Evolutionary conservation across 2,113 vertebrate genomes (phyloP), one percentile per base, ranked within the genome.

Genomic region (Bungarus multicinctus): DNA sequence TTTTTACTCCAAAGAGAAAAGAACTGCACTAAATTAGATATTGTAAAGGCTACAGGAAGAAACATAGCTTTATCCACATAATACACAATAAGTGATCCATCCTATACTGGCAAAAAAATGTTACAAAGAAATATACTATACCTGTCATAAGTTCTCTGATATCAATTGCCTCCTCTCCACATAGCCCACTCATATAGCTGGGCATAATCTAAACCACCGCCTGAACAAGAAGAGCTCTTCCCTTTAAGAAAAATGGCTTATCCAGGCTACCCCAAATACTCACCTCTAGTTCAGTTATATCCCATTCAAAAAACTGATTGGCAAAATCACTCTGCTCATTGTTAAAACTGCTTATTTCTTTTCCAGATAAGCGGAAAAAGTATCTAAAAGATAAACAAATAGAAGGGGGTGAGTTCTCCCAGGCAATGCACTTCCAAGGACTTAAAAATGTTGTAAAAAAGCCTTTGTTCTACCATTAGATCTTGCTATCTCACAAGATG

Each of bases 301-400:
- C 99, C 99, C 99, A 99, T 96, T 99, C 99, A 90, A 99, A 97
- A 98, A 99, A 99, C 93, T 99, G 99, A 85, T 97, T 97, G 87
- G 95, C 98, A 55, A 98, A 95, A 47, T 98, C 97, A 93, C 94
- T 98, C 91, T 96, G 96, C 45, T 97, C 97, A n/a, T 52, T 88
- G 60, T 95, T 98, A 52, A 98, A 95, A 45, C 98, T 97, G 92
- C 94, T 97, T 88, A 96, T 96, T 52, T 98, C 97, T 96, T 98
- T 97, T 64, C 98, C 98, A 14, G 96, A 97, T 54, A 98, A 93
- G 69, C 98, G 97, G 97, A 98, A 98, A 69, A 99, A 97, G 89
- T 98, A 99, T 89, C 99, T 99, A 94, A 11, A 43, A 58, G 58
- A 39, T 90, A 87, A 89, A 43, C 22, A 1, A 92, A 30, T 88